Percentiles rank a stretch among this genome's conserved stretches.
Conservation (phyloP, 2,888 invertebrate species). For the Steromphala cineraria region DNA sequence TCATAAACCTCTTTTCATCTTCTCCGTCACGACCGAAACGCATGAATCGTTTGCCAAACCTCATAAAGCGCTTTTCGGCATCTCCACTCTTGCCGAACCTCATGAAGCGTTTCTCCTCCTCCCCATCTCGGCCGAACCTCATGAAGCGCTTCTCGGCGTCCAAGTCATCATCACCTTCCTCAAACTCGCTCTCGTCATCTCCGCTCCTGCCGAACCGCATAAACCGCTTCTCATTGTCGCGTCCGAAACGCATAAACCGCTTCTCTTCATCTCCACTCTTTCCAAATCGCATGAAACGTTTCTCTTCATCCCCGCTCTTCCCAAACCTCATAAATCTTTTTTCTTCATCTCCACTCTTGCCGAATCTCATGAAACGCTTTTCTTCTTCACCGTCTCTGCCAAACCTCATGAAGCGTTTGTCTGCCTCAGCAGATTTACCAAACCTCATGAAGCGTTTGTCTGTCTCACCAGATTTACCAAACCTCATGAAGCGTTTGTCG, state of each 20-base stretch:
- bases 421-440: constrained; percentile 38
- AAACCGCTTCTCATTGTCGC: constrained; percentile 49
- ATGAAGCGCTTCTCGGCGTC: constrained; percentile 49
- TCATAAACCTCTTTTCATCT: constrained; percentile 51
- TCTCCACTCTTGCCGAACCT: constrained; percentile 44
- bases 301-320: constrained; percentile 41
- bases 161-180: constrained; percentile 50
- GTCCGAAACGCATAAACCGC: constrained; percentile 61
- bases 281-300: constrained; percentile 63
- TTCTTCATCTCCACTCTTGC: constrained; percentile 24
- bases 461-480: constrained; percentile 32
- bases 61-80: constrained; percentile 39
- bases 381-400: constrained; percentile 35
- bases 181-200: constrained; percentile 49
- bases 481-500: constrained; percentile 44
- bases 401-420: constrained; percentile 45
- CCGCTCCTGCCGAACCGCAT: constrained; percentile 54
- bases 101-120: constrained; percentile 50
- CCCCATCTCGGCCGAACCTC: constrained; percentile 47
- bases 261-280: constrained; percentile 47
- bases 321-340: constrained; percentile 60
- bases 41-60: constrained; percentile 52
- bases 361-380: constrained; percentile 46
- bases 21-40: constrained; percentile 40
- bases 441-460: constrained; percentile 63